Percentiles rank a stretch among this genome's conserved stretches.
Evolutionary conservation across 2,113 vertebrate genomes (phyloP).

Genomic region (Lucifuga dentata): DNA sequence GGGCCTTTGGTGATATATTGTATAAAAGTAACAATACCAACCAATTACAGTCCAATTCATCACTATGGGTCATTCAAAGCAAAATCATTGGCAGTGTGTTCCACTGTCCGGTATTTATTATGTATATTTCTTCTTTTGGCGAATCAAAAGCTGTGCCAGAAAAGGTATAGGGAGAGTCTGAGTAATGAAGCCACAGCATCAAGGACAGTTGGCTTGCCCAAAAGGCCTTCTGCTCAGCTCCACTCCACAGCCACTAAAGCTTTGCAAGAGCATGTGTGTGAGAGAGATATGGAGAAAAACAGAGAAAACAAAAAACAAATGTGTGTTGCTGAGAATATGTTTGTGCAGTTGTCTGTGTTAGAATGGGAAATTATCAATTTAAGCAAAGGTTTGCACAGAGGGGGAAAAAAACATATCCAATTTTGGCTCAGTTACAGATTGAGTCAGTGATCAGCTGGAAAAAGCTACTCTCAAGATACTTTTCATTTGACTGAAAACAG

Average conservation of each 20-base stretch:
- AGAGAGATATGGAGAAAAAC: not conserved
- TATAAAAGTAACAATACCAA: constrained; percentile 34
- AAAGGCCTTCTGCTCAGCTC: not conserved
- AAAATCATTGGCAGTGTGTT: constrained; percentile 24
- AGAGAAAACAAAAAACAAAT: constrained; percentile 6
- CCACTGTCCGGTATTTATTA: too few species aligned
- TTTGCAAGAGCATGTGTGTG: constrained; percentile 1
- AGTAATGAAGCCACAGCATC: constrained; percentile 42
- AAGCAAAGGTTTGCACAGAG: constrained; percentile 49
- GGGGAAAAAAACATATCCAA: constrained; percentile 25
- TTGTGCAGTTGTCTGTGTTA: constrained; percentile 36
- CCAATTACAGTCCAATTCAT: constrained; percentile 50
- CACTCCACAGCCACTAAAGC: constrained; percentile 28
- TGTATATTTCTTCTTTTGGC: constrained; percentile 42
- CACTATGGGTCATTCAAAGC: constrained; percentile 25
- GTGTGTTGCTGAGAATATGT: constrained; percentile 21
- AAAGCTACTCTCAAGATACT: constrained; percentile 37
- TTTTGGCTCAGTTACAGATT: constrained; percentile 51
- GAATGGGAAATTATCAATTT: constrained; percentile 60
- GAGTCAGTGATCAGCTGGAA: constrained; percentile 50
- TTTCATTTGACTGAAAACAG: constrained; percentile 45
- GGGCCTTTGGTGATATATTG: constrained; percentile 28
- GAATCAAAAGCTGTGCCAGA: constrained; percentile 36
- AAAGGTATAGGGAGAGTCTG: constrained; percentile 6
- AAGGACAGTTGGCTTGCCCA: constrained; percentile 26